These are phyloP conservation scores for Rhamnusium bicolor DNA, from an alignment of 2,888 invertebrate species.

Conservation along the genomic window DNA sequence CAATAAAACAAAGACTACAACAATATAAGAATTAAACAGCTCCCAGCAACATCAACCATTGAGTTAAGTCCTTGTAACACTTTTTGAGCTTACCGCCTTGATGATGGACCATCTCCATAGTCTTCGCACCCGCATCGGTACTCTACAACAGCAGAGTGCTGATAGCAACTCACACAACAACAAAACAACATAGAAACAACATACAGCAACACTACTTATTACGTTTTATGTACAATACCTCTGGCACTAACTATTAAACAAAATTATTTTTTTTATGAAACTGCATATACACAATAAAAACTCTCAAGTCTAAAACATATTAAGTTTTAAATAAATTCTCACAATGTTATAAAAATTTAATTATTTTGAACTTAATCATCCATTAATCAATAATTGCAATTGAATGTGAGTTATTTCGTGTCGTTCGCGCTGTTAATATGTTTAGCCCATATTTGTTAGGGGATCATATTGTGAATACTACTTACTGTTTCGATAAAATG, in stretches of 20 bases:
- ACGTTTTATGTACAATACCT: slow-evolving; percentile 22
- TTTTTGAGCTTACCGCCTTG: slow-evolving; percentile 89
- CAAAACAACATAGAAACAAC: slow-evolving; percentile 50
- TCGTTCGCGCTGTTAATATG: too few species aligned
- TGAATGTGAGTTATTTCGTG: too few species aligned
- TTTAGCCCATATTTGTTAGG: too few species aligned
- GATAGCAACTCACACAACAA: slow-evolving; percentile 57
- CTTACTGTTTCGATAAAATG: too few species aligned
- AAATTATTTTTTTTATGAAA: not conserved
- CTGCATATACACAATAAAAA: not conserved
- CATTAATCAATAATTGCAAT: too few species aligned
- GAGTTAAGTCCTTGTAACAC: slow-evolving; percentile 46
- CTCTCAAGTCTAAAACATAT: too few species aligned
- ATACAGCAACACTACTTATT: slow-evolving; percentile 23
- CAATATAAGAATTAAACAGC: slow-evolving; percentile 52
- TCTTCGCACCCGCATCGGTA: slow-evolving; percentile 93
- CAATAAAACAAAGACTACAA: slow-evolving; percentile 61
- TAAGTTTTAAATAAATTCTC: too few species aligned
- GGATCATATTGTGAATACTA: too few species aligned
- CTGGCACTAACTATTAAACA: slow-evolving; percentile 22
- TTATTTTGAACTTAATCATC: too few species aligned
- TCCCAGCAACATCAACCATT: slow-evolving; percentile 55
- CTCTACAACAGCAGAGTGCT: slow-evolving; percentile 79
- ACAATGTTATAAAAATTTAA: too few species aligned
- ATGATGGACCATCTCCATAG: slow-evolving; percentile 90